phyloP scores from a whole-genome alignment of 1,140 invertebrate species.

The Drosophila kanapiae region DNA sequence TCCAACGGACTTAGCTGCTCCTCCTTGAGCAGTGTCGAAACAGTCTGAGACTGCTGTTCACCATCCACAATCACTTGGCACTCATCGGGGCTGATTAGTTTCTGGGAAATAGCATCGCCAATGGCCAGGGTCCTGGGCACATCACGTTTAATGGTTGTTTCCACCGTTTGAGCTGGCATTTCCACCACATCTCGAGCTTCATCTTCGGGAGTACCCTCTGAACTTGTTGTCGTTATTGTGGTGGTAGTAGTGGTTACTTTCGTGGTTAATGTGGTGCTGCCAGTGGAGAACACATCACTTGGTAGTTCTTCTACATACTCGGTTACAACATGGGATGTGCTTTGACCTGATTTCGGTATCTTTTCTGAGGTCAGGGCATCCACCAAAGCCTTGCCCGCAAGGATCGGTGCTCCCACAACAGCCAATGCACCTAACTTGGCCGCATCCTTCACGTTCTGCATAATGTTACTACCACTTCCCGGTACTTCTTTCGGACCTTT shows the following conservation, averaged over 20 bases:
- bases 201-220: slow-evolving; percentile 50
- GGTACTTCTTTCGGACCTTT: slow-evolving; percentile 22
- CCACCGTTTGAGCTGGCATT: slow-evolving; percentile 23
- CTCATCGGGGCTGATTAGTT: slow-evolving; percentile 90
- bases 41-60: slow-evolving; percentile 87
- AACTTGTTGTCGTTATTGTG: slow-evolving; percentile 48
- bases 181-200: slow-evolving; percentile 55
- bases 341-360: slow-evolving; percentile 79
- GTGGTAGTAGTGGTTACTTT: slow-evolving; percentile 66
- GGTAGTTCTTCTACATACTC: slow-evolving; percentile 40
- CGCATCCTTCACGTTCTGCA: slow-evolving; percentile 90
- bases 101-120: slow-evolving; percentile 90
- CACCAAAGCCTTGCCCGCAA: slow-evolving; percentile 93
- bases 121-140: slow-evolving; percentile 85
- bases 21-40: slow-evolving; percentile 88
- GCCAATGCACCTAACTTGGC: slow-evolving; percentile 94
- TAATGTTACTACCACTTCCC: slow-evolving; percentile 46
- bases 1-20: slow-evolving; percentile 89
- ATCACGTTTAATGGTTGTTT: slow-evolving; percentile 51
- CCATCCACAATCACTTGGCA: slow-evolving; percentile 89
- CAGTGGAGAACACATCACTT: slow-evolving; percentile 10
- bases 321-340: slow-evolving; percentile 33
- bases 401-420: slow-evolving; percentile 90
- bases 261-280: slow-evolving; percentile 54
- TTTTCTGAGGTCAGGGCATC: slow-evolving; percentile 90